Conservation (phyloP, 2,113 vertebrate genomes). For the Tragelaphus strepsiceros region DNA sequence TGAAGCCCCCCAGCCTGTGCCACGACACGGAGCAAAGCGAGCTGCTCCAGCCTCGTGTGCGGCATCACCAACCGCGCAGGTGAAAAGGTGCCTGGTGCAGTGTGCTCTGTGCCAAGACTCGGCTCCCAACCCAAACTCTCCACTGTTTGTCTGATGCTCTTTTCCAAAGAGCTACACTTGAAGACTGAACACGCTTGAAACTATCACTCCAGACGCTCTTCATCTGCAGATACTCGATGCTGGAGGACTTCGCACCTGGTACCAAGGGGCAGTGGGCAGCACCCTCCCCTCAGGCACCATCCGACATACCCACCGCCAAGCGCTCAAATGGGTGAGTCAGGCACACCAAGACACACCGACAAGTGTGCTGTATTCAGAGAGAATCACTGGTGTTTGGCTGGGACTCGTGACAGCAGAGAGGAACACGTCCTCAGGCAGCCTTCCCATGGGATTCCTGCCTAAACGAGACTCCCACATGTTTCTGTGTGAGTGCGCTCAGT, state of each 20-base stretch:
- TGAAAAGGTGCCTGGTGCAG: too few relatives aligned
- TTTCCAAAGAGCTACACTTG: not conserved
- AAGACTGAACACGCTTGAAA: not conserved
- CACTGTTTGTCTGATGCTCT: not conserved
- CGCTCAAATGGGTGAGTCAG: conserved; percentile 41
- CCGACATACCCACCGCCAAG: not conserved
- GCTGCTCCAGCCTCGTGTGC: not conserved
- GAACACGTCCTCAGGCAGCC: conserved; percentile 67
- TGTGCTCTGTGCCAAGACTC: not conserved
- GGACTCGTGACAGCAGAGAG: conserved; percentile 37
- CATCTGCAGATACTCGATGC: not conserved
- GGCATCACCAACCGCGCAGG: not conserved
- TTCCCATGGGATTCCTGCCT: conserved; percentile 72
- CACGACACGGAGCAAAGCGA: not conserved
- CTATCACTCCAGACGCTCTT: not conserved
- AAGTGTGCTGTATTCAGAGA: not conserved
- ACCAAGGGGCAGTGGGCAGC: not conserved
- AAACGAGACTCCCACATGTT: conserved; percentile 51
- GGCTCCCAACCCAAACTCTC: not conserved
- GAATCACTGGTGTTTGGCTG: not conserved
- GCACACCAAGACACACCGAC: not conserved
- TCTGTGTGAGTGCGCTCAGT: not conserved
- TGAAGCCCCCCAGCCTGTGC: not conserved
- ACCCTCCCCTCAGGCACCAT: not conserved
- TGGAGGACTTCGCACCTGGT: not conserved